phyloP scores from a whole-genome alignment of 2,113 vertebrate genomes.

The Glaucidium brasilianum region DNA sequence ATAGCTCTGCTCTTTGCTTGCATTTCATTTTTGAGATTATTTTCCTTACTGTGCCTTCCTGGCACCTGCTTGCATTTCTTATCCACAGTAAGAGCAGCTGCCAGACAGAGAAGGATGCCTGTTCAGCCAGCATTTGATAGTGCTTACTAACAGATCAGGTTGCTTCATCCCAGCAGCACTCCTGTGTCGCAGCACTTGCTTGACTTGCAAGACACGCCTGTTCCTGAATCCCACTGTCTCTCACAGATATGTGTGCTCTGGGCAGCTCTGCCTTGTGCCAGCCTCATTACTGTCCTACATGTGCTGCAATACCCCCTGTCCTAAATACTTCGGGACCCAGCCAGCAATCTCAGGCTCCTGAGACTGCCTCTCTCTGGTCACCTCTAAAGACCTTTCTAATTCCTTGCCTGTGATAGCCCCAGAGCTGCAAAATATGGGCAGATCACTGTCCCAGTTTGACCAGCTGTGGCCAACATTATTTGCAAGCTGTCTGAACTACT shows the following conservation, averaged over 20 bases:
- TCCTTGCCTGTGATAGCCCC: neutral
- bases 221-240: neutral
- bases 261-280: neutral
- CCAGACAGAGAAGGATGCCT: neutral
- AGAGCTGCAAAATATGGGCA: neutral
- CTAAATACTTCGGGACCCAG: neutral
- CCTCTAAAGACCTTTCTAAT: neutral
- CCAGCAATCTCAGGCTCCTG: neutral
- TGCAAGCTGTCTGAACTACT: neutral
- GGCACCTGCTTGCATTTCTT: neutral
- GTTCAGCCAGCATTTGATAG: neutral
- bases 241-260: neutral
- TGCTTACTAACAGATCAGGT: neutral
- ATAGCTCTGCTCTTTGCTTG: conserved; percentile 33
- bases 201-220: neutral
- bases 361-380: neutral
- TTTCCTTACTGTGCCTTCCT: neutral
- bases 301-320: neutral
- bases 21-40: neutral
- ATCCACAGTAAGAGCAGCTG: neutral
- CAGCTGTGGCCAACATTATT: neutral
- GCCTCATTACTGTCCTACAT: neutral
- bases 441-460: neutral
- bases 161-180: neutral
- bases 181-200: neutral